phyloP scores from a whole-genome alignment of 2,888 invertebrate species.

The Agriopis leucophaearia region DNA sequence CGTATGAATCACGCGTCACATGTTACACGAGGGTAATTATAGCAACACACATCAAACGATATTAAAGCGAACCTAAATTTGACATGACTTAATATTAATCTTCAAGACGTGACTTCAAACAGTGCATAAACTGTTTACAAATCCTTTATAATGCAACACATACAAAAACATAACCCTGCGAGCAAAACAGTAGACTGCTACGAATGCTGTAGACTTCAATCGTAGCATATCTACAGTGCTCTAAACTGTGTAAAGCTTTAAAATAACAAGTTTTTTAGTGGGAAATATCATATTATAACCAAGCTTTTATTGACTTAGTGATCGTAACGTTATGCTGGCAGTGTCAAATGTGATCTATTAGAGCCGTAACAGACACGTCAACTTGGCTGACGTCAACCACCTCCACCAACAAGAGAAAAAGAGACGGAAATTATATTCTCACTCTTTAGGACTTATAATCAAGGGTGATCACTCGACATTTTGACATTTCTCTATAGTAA shows the following conservation, averaged over 20 bases:
- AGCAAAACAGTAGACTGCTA: background rate
- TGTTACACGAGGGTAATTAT: conserved; percentile 54
- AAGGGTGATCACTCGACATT: too few relatives aligned
- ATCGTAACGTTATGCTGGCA: too few relatives aligned
- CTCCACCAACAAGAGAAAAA: too few relatives aligned
- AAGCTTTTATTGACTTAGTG: too few relatives aligned
- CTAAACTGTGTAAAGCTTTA: background rate
- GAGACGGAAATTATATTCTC: too few relatives aligned
- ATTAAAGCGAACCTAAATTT: conserved; percentile 68
- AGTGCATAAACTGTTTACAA: conserved; percentile 6
- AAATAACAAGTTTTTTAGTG: background rate
- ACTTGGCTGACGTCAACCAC: too few relatives aligned
- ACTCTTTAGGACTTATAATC: too few relatives aligned
- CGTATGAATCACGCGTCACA: conserved; percentile 45
- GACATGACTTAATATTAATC: conserved; percentile 77
- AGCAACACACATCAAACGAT: conserved; percentile 58
- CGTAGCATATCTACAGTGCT: background rate
- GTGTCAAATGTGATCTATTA: too few relatives aligned
- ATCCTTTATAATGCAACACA: background rate
- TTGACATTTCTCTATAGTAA: too few relatives aligned
- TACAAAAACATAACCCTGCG: background rate
- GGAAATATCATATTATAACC: too few relatives aligned
- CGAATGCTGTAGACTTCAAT: background rate
- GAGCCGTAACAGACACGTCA: too few relatives aligned
- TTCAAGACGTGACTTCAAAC: conserved; percentile 53